phyloP scores from a whole-genome alignment of 2,113 vertebrate species.

The Scophthalmus maximus region DNA sequence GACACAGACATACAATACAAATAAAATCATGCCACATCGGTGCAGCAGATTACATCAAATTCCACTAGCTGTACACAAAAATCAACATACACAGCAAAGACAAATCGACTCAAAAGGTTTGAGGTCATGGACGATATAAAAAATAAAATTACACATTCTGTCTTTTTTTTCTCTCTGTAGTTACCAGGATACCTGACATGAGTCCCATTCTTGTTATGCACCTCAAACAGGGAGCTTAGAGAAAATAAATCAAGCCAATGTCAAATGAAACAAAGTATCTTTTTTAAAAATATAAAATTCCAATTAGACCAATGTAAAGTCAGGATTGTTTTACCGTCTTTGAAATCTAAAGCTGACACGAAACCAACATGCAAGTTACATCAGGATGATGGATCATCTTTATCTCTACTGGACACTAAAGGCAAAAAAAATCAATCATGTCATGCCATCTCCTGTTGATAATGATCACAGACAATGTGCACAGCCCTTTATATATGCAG shows the following conservation, averaged over 20 bases:
- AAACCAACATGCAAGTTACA: neutral
- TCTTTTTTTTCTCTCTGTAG: constrained; percentile 30
- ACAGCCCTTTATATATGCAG: neutral
- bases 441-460: constrained; percentile 12
- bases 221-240: constrained; percentile 50
- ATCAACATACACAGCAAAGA: neutral
- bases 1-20: neutral
- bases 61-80: neutral
- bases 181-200: constrained; percentile 68
- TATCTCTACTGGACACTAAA: constrained; percentile 3
- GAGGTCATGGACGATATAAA: neutral
- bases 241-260: constrained; percentile 5
- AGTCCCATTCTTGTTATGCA: constrained; percentile 66
- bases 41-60: neutral
- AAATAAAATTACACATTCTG: neutral
- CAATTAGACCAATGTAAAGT: neutral
- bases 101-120: neutral
- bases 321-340: neutral
- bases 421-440: constrained; percentile 10
- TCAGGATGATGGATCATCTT: constrained; percentile 7
- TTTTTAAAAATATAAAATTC: neutral
- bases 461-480: constrained; percentile 12
- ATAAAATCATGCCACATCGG: too few species aligned
- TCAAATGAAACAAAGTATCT: constrained; percentile 8
- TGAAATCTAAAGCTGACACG: constrained; percentile 18